A percentile compares a stretch with the other conserved stretches of the same genome.
These are phyloP conservation scores for Bothrops alternatus DNA, from an alignment of 2,797 vertebrate species.

Conservation along the genomic window DNA sequence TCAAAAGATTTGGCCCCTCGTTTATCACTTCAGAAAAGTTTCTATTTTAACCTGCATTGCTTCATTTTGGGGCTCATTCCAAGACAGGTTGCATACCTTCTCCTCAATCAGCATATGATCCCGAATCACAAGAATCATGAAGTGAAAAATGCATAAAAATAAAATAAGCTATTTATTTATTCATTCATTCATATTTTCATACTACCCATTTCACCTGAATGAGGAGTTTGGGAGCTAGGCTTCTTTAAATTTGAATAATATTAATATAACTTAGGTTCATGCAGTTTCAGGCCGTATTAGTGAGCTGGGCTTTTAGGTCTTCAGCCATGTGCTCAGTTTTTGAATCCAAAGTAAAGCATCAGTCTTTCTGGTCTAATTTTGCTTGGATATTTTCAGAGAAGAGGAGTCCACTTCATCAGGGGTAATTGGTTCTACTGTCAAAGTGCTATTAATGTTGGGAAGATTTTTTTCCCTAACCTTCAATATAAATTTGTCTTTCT, in stretches of 20 bases:
- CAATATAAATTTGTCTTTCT: not conserved
- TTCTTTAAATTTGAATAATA: not conserved
- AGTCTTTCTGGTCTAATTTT: not conserved
- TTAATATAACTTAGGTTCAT: not conserved
- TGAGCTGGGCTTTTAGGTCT: not conserved
- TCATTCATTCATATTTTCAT: not conserved
- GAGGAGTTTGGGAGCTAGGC: not conserved
- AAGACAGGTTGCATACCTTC: not conserved
- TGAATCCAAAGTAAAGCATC: not conserved
- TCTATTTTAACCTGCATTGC: not conserved
- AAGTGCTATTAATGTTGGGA: not conserved
- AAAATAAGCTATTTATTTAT: not conserved
- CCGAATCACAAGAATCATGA: not conserved
- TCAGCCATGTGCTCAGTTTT: not conserved
- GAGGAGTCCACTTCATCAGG: not conserved
- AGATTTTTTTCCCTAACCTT: not conserved
- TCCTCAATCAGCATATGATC: not conserved
- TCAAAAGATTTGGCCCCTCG: not conserved
- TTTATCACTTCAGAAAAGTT: not conserved
- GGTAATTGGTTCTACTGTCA: not conserved
- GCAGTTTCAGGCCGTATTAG: not conserved
- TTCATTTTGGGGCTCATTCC: not conserved
- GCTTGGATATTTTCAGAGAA: not conserved
- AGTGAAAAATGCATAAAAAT: not conserved
- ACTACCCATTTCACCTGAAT: not conserved